Conservation (phyloP, 1,140 invertebrate species). For the Phortica variegata region DNA sequence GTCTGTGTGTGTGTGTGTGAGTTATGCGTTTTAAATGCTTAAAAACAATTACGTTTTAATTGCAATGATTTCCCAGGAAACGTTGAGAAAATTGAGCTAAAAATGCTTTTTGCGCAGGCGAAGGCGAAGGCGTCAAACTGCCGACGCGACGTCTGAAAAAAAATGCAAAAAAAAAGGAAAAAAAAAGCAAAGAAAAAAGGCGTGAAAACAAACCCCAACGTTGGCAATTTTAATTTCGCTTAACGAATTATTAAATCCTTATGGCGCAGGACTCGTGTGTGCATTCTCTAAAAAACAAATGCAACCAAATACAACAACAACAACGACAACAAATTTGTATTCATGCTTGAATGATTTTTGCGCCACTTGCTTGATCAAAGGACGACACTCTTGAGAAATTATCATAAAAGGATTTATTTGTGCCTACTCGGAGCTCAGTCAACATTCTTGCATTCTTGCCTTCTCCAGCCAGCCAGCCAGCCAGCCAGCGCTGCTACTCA, state of each 20-base stretch:
- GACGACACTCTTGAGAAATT: slow-evolving; percentile 56
- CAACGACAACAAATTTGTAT: no score
- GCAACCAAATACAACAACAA: no score
- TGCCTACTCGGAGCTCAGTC: slow-evolving; percentile 14
- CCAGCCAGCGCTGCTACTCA: no score
- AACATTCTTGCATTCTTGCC: slow-evolving; percentile 10
- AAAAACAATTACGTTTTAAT: slow-evolving; percentile 50
- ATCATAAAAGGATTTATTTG: slow-evolving; percentile 53
- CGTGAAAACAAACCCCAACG: no score
- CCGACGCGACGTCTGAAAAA: no score
- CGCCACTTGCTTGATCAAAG: slow-evolving; percentile 52
- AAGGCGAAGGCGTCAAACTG: no score
- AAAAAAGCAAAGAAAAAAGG: slow-evolving; percentile 6
- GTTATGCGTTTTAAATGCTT: no score
- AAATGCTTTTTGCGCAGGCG: no score
- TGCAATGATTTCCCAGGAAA: slow-evolving; percentile 44
- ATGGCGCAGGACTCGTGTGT: slow-evolving; percentile 9
- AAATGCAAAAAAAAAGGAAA: no score
- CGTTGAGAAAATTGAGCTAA: slow-evolving; percentile 27
- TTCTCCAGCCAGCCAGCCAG: slow-evolving; percentile 3
- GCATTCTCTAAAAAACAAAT: slow-evolving; percentile 4
- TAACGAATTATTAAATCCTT: slow-evolving; percentile 53
- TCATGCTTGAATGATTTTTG: slow-evolving; percentile 52
- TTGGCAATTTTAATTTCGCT: slow-evolving; percentile 50
- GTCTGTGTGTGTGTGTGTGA: no score